Percentiles rank a stretch among this genome's conserved stretches.
Evolutionary conservation across 2,113 vertebrate genomes (phyloP).

Genomic region (Elaphurus davidianus): DNA sequence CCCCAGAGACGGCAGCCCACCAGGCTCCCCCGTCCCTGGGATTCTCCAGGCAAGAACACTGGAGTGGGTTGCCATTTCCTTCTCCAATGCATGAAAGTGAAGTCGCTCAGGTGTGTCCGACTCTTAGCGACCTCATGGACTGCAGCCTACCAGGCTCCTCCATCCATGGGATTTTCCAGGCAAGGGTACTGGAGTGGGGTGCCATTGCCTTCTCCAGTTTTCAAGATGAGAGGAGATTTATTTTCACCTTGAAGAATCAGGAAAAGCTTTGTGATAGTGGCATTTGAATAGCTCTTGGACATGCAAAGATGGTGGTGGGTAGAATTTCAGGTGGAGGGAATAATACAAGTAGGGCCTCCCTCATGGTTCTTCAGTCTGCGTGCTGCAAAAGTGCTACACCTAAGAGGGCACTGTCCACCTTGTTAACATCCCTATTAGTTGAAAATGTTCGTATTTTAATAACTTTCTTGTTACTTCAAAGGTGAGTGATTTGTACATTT

Average conservation of each 20-base stretch:
- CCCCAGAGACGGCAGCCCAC: background rate
- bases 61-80: background rate
- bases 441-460: slow-evolving; percentile 4
- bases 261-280: background rate
- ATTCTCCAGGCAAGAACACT: background rate
- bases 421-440: background rate
- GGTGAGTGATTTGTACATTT: background rate
- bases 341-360: background rate
- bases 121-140: background rate
- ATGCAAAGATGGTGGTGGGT: background rate
- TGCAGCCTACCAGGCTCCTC: background rate
- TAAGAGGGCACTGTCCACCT: background rate
- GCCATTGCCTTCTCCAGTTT: background rate
- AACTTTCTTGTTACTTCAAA: background rate
- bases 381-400: background rate
- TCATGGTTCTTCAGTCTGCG: background rate
- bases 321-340: background rate
- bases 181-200: background rate
- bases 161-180: background rate
- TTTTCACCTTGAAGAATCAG: slow-evolving; percentile 32
- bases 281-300: background rate
- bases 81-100: background rate
- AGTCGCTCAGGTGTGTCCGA: background rate
- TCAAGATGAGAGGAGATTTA: background rate
- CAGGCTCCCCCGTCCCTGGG: background rate